Conservation (phyloP, 2,888 invertebrate species). For the Spisula solida region DNA sequence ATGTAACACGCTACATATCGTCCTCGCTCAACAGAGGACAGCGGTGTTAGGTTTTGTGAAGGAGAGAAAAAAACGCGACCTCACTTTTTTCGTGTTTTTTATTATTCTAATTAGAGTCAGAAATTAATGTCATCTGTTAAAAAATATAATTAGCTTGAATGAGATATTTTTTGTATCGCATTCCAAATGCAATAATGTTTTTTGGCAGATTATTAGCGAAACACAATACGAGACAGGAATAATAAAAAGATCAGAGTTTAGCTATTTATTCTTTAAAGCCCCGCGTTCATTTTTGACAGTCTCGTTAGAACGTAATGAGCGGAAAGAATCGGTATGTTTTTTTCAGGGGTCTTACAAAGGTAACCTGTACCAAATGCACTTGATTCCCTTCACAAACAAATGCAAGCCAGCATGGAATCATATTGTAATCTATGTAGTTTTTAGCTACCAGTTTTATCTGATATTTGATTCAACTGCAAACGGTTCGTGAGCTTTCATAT, state of each 20-base stretch:
- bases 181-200: constrained; percentile 37
- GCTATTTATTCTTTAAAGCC: constrained; percentile 48
- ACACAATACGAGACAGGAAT: constrained; percentile 18
- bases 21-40: not conserved
- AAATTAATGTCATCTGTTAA: constrained; percentile 47
- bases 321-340: constrained; percentile 39
- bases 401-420: not conserved
- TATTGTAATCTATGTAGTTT: not conserved
- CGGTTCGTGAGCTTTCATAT: constrained; percentile 26
- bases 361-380: constrained; percentile 18
- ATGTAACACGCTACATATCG: not conserved
- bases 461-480: not conserved
- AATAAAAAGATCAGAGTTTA: constrained; percentile 57
- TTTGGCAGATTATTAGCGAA: constrained; percentile 37
- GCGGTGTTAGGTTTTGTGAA: not conserved
- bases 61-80: not conserved
- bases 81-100: constrained; percentile 30
- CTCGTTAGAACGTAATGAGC: constrained; percentile 63
- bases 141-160: constrained; percentile 30
- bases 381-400: not conserved
- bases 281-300: constrained; percentile 53
- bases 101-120: constrained; percentile 39
- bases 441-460: not conserved
- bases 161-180: constrained; percentile 32
- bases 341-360: constrained; percentile 44